Evolutionary conservation across 2,113 vertebrate genomes (phyloP), one percentile per base, ranked within the genome.

Genomic region (Steatornis caripensis): DNA sequence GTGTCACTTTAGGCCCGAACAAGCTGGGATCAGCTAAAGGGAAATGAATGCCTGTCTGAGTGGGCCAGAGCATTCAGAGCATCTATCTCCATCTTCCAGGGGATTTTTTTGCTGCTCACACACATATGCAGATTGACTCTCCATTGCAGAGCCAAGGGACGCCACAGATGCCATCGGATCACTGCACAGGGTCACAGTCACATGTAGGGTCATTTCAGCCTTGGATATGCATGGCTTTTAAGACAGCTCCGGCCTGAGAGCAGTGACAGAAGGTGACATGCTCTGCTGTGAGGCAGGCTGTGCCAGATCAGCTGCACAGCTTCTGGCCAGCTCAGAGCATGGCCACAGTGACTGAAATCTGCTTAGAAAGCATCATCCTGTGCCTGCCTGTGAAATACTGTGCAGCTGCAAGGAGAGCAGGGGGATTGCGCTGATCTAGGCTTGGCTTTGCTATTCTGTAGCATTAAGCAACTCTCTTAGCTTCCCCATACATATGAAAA

Each of bases 391-490:
- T 68, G 84, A 79, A 74, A 78, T 10, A 34, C 12, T 9, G 46
- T 11, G 12, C 1, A 4, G n/a, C 22, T 0, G 1, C 39, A 29
- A 48, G 0, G 0, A 43, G 32, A 37, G 18, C 9, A 61, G 46
- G 18, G 15, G 8, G 12, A 10, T 55, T 76, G 36, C 36, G 12
- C 39, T 32, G 26, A 23, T 53, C 61, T 15, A 10, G 48, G 39
- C 30, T 89, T 71, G 57, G 43, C 71, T 85, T 53, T 76, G 36
- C 24, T 84, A 2, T n/a, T 83, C 51, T 36, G 17, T 12, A 64
- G 27, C 30, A 10, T 43, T 43, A 62, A 76, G 7, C 9, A 62
- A 21, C n/a, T 46, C 2, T 30, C 20, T 75, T 15, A 43, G 36
- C 30, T 12, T 84, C 15, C 34, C 26, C 43, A 15, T 45, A 14